These are phyloP conservation scores for Anarhynchus alexandrinus DNA, from an alignment of 2,113 vertebrate species.

Conservation along the genomic window DNA sequence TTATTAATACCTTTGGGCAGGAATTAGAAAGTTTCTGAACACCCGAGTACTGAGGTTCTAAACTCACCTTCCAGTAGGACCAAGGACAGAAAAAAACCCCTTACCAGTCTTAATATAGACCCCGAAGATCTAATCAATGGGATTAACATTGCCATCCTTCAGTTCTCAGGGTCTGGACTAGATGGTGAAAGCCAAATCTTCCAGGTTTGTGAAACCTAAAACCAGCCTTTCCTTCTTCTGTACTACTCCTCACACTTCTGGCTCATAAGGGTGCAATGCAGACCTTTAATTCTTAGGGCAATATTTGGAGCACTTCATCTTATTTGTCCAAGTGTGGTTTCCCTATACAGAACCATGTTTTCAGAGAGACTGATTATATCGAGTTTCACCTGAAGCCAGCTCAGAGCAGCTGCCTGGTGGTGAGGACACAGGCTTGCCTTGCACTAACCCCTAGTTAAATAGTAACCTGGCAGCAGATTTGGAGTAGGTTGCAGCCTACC, in stretches of 20 bases:
- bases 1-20: not conserved
- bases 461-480: not conserved
- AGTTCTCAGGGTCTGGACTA: not conserved
- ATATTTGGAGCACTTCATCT: not conserved
- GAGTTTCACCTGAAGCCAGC: not conserved
- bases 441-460: not conserved
- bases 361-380: not conserved
- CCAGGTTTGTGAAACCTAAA: not conserved
- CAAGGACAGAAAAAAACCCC: not conserved
- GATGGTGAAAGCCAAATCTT: not conserved
- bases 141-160: not conserved
- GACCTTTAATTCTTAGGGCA: not conserved
- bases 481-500: not conserved
- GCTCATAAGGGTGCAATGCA: not conserved
- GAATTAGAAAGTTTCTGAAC: not conserved
- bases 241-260: not conserved
- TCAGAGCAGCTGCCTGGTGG: not conserved
- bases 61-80: not conserved
- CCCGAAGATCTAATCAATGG: not conserved
- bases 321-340: not conserved
- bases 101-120: not conserved
- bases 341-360: not conserved
- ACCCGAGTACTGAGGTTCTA: not conserved
- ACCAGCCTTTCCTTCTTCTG: not conserved
- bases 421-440: not conserved